These are phyloP conservation scores for Zaprionus capensis DNA, from an alignment of 1,140 invertebrate genomes.

Conservation along the genomic window DNA sequence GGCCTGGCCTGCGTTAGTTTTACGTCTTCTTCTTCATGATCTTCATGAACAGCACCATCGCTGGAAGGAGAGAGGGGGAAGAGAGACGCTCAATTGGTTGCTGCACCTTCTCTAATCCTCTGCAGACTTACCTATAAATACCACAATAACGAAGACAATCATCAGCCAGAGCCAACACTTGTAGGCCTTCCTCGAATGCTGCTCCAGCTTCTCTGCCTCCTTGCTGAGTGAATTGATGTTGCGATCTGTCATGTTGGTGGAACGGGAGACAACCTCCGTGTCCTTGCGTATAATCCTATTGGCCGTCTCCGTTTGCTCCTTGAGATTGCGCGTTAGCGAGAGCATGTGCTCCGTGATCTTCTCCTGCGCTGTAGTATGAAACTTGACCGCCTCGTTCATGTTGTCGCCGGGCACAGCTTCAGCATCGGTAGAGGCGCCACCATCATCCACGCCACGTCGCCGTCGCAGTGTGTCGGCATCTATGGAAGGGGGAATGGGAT, in stretches of 20 bases:
- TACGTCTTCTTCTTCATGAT: slow-evolving; percentile 87
- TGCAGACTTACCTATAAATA: slow-evolving; percentile 93
- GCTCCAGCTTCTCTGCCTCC: slow-evolving; percentile 92
- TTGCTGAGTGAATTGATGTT: slow-evolving; percentile 91
- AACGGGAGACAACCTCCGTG: slow-evolving; percentile 92
- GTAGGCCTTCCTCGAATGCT: slow-evolving; percentile 93
- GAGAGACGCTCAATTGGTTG: not conserved
- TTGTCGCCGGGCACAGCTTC: slow-evolving; percentile 85
- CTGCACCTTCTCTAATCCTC: not conserved
- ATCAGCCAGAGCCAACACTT: slow-evolving; percentile 98
- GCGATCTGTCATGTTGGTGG: slow-evolving; percentile 90
- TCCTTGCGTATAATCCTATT: slow-evolving; percentile 94
- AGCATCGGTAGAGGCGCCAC: not conserved
- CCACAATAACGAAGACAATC: slow-evolving; percentile 91
- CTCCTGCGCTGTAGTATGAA: slow-evolving; percentile 94
- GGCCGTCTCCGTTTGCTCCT: slow-evolving; percentile 94
- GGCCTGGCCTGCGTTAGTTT: not conserved
- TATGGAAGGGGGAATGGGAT: slow-evolving; percentile 77
- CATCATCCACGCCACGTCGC: slow-evolving; percentile 61
- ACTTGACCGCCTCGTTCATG: slow-evolving; percentile 92
- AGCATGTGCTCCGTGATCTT: slow-evolving; percentile 97
- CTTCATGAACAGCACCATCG: slow-evolving; percentile 93
- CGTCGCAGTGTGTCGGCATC: slow-evolving; percentile 83
- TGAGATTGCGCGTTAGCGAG: slow-evolving; percentile 92
- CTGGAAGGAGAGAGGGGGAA: slow-evolving; percentile 84